Base-by-base conservation (phyloP, 2,797 vertebrate genomes). In the Mycteria americana region DNA sequence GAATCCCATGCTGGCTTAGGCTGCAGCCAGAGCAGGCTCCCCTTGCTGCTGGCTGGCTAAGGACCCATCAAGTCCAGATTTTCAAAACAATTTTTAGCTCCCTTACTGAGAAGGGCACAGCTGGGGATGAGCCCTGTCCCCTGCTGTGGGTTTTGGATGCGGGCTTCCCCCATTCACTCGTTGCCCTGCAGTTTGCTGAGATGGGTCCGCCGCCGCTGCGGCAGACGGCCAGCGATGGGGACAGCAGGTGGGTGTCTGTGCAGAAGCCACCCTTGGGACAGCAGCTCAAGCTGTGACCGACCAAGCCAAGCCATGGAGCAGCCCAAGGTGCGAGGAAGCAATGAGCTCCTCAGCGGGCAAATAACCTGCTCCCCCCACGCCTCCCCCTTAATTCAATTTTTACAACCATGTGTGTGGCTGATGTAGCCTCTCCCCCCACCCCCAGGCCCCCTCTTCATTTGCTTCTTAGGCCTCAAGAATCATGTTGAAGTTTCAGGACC, bases 401-500 rank as follows among this genome's bases (percentile, higher is more conserved):
- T 15, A 57, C 74, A 83, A 64, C 72, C 62, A 2, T 15, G 6
- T 13, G 13, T 48, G 39, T 19, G 77, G 93, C 88, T 63, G 30
- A 68, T 74, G 64, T 23, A 63, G 78, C 77, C 45, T 77, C 72
- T 81, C 27, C 50, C 62, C 64, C 57, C 18, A 9, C 12, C 59
- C 73, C 37, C 46, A 75, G 50, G 24, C 46, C 35, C 59, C 50
- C 30, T 57, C 46, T 43, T 89, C 46, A 19, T 85, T 95, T 92
- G 60, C 63, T 92, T 88, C 69, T 87, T 95, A 95, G 79, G 89
- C 91, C 88, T 94, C 28, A 54, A 87, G 59, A 94, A 96, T 94
- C 83, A 59, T 5, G 28, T 22, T 90, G 75, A 91, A 85, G 60
- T 93, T 97, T 96, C 94, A 95, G 77, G 95, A 97, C 91, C 76